These are phyloP conservation scores for Pipistrellus pipistrellus DNA, from an alignment of 2,797 vertebrate genomes.

Conservation along the genomic window DNA sequence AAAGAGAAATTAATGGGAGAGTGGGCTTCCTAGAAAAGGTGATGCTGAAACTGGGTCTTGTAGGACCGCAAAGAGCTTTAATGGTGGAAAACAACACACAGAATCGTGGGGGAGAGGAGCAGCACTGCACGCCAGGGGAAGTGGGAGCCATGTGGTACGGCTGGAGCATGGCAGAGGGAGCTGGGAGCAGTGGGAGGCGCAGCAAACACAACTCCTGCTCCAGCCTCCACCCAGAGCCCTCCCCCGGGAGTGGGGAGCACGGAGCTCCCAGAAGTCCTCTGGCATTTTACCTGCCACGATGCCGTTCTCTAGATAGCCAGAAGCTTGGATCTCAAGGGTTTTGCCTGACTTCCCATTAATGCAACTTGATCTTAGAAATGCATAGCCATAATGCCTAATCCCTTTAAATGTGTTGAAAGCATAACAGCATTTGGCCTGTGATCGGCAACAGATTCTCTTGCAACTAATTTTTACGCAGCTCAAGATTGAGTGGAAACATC, in stretches of 20 bases:
- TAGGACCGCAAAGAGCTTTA: neutral
- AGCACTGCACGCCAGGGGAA: accelerated
- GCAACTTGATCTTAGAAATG: constrained; percentile 61
- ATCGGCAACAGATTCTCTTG: constrained; percentile 68
- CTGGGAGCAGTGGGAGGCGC: neutral
- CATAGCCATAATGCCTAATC: constrained; percentile 30
- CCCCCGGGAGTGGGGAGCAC: too few species aligned
- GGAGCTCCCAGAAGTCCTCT: neutral
- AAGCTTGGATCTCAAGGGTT: neutral
- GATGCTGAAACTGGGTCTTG: neutral
- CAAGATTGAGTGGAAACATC: constrained; percentile 69
- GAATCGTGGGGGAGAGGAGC: neutral
- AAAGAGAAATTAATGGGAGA: neutral
- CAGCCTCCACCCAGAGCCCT: neutral
- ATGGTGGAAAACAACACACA: neutral
- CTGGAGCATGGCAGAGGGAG: neutral
- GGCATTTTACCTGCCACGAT: neutral
- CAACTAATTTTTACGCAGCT: constrained; percentile 59
- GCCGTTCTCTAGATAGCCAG: neutral
- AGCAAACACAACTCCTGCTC: neutral
- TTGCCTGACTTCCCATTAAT: constrained; percentile 28
- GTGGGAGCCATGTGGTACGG: neutral
- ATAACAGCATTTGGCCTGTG: constrained; percentile 48
- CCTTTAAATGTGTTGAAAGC: constrained; percentile 68
- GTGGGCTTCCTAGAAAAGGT: neutral